These are phyloP conservation scores for Pristionchus entomophagus DNA, from an alignment of 2,888 invertebrate genomes.

Conservation along the genomic window DNA sequence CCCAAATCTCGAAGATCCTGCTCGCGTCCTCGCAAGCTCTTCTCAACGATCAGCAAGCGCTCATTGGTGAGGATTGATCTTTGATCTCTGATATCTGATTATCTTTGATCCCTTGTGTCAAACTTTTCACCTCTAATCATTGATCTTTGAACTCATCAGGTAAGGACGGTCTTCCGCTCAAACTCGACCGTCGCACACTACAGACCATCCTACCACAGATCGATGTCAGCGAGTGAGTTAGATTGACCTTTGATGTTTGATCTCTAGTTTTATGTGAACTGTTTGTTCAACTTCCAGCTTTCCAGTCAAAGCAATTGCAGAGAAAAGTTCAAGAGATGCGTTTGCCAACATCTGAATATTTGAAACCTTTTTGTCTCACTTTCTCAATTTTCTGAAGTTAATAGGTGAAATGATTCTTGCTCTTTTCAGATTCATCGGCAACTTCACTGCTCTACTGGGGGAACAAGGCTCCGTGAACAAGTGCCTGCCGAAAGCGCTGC, in stretches of 20 bases:
- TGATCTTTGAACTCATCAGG: background rate
- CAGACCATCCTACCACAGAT: constrained; percentile 33
- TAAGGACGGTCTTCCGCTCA: constrained; percentile 39
- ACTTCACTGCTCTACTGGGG: constrained; percentile 44
- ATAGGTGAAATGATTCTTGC: background rate
- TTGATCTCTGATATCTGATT: no score
- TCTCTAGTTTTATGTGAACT: background rate
- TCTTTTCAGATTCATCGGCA: constrained; percentile 42
- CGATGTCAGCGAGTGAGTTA: constrained; percentile 40
- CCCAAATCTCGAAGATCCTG: constrained; percentile 31
- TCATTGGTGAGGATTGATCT: background rate
- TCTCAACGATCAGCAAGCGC: constrained; percentile 6
- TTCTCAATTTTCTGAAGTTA: no score
- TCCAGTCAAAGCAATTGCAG: no score
- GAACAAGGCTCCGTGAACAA: constrained; percentile 14
- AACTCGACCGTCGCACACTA: constrained; percentile 21
- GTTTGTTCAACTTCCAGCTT: background rate
- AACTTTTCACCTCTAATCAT: background rate
- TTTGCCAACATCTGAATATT: no score
- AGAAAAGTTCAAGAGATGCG: no score
- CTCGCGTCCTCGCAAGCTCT: constrained; percentile 41
- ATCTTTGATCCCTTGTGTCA: no score
- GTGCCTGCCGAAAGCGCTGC: constrained; percentile 61
- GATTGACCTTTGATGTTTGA: background rate
- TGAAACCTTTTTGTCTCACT: no score